Conservation (phyloP, 2,797 vertebrate genomes). For the Caiman crocodilus region DNA sequence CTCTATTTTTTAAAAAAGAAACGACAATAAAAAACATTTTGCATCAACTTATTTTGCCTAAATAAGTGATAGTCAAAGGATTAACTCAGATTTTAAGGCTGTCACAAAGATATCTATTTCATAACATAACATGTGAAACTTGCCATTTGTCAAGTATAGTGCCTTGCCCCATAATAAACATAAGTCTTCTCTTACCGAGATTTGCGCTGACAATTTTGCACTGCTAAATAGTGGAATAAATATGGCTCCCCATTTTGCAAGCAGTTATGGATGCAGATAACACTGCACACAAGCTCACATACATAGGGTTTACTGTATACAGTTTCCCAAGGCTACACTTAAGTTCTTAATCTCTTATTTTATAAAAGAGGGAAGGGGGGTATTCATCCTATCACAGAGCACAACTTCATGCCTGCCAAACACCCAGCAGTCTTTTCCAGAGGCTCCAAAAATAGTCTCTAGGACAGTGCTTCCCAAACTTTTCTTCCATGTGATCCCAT, state of each 20-base stretch:
- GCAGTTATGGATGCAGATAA: rapidly evolving
- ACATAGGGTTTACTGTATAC: rapidly evolving
- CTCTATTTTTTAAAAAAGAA: background rate
- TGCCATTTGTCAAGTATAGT: background rate
- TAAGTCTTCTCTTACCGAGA: background rate
- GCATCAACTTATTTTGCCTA: constrained; percentile 21
- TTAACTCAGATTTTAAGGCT: background rate
- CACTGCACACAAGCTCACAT: background rate
- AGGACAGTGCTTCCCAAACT: background rate
- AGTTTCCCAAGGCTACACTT: background rate
- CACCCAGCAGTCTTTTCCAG: rapidly evolving
- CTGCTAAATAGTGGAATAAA: background rate
- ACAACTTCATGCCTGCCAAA: background rate
- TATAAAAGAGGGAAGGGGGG: background rate
- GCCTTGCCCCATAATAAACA: background rate
- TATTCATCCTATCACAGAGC: background rate
- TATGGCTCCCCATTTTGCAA: background rate
- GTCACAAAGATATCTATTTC: background rate
- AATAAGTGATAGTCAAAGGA: constrained; percentile 25
- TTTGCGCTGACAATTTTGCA: background rate
- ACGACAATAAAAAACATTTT: constrained; percentile 20
- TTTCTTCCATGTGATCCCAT: no score
- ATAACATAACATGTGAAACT: background rate
- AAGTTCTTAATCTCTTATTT: background rate
- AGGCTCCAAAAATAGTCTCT: background rate